Evolutionary conservation across 2,113 vertebrate genomes (phyloP).

Genomic region (Gopherus flavomarginatus): DNA sequence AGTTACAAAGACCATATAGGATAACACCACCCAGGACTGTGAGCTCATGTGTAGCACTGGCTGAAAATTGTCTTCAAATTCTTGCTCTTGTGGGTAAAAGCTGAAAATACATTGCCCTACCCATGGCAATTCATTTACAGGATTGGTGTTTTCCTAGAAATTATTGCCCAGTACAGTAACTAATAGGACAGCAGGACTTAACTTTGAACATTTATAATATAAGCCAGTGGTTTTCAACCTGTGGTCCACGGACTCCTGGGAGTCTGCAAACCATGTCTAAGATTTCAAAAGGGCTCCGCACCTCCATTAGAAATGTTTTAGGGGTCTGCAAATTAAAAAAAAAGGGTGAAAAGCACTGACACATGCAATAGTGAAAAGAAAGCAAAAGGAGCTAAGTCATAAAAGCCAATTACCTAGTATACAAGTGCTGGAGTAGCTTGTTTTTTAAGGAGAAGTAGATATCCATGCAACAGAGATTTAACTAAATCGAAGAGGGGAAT

Average conservation of each 20-base stretch:
- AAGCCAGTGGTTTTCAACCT: background rate
- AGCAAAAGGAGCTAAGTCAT: background rate
- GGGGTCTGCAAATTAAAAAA: background rate
- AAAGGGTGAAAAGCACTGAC: background rate
- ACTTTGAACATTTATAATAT: background rate
- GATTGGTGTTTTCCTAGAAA: background rate
- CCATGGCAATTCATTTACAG: background rate
- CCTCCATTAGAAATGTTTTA: background rate
- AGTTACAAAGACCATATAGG: rapidly evolving
- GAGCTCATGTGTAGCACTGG: no score
- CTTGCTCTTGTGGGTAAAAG: background rate
- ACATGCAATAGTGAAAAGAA: background rate
- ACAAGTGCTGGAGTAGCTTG: background rate
- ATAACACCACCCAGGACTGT: no score
- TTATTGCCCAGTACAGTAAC: rapidly evolving
- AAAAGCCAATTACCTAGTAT: background rate
- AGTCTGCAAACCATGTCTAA: background rate
- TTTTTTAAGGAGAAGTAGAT: background rate
- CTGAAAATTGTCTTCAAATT: background rate
- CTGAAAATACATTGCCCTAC: background rate
- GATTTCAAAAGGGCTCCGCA: background rate
- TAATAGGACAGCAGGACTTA: background rate
- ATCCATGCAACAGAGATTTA: background rate
- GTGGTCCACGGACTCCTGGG: background rate
- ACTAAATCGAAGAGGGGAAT: background rate